phyloP scores from a whole-genome alignment of 2,797 vertebrate species.

The Crax fasciolata region DNA sequence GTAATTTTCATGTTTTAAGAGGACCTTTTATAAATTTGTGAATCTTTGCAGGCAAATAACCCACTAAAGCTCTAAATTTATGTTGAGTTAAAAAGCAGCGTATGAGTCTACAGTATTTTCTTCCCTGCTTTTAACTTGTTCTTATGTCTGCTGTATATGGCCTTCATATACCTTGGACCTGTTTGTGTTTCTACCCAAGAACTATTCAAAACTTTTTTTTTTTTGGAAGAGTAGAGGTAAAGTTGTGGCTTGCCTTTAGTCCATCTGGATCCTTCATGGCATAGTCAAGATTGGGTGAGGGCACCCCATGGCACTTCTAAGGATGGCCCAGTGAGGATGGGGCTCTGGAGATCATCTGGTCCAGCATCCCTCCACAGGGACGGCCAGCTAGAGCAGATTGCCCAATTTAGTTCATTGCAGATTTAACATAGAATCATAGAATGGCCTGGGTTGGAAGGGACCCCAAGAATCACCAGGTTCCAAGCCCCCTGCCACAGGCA shows the following conservation, averaged over 20 bases:
- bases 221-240: not conserved
- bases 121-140: accelerated
- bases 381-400: not conserved
- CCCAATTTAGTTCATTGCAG: not conserved
- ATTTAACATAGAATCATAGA: not conserved
- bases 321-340: not conserved
- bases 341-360: not conserved
- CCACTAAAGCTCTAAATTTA: not conserved
- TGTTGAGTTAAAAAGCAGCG: not conserved
- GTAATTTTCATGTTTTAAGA: not conserved
- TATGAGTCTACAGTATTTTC: not conserved
- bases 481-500: too few relatives aligned
- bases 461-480: too few relatives aligned
- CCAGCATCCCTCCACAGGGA: not conserved
- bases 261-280: not conserved
- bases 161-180: not conserved
- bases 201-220: not conserved
- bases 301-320: not conserved
- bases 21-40: constrained; percentile 8
- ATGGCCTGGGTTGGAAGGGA: too few relatives aligned
- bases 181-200: not conserved
- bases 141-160: not conserved
- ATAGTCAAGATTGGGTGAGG: not conserved
- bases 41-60: constrained; percentile 6
- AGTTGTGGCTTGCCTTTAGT: not conserved